Evolutionary conservation across 2,113 vertebrate genomes (phyloP), one percentile per base, ranked within the genome.

Genomic region (Dissostichus mawsoni): DNA sequence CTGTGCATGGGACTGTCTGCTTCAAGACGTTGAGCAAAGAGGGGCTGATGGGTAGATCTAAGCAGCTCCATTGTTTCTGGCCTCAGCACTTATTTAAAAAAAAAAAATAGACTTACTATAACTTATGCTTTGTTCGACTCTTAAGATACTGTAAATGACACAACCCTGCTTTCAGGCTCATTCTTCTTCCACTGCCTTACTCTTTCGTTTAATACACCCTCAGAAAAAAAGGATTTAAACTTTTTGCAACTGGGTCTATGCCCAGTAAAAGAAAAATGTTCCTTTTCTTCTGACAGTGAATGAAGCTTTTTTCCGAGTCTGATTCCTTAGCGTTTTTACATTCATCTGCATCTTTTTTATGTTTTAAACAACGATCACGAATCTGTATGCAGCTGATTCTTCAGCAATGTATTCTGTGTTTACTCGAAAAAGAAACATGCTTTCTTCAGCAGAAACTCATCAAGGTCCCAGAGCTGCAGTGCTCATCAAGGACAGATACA

Each of bases 151-250:
- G 89, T 93, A 89, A 86, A 90, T 86, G 69, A 84, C 66, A 80
- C 68, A 33, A 53, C 71, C 56, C 74, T 41, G 82, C 89, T 80
- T 79, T 86, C 71, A 87, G 29, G 20, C 83, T 82, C 87, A 86
- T 52, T 64, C 71, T 77, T 72, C 71, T 64, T 84, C 62, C 89
- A 89, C 92, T 92, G 89, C 90, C 90, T 92, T 90, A 90, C 84
- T 71, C 62, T 81, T 20, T 76, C 67, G 65, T 86, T 76, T 52
- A 17, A 68, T 73, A 17, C 76, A 76, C 76, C 47, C 44, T 75
- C 64, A 59, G 74, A 81, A 75, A 62, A 63, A 47, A 72, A 68
- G 29, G 10, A 1, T 36, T 52, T 8, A 66, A 14, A 76, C 56
- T 17, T 72, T 80, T 78, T 75, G 11, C 63, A 76, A 62, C 25